Evolutionary conservation across 2,113 vertebrate genomes (phyloP), one percentile per base, ranked within the genome.

Genomic region (Chauna torquata): DNA sequence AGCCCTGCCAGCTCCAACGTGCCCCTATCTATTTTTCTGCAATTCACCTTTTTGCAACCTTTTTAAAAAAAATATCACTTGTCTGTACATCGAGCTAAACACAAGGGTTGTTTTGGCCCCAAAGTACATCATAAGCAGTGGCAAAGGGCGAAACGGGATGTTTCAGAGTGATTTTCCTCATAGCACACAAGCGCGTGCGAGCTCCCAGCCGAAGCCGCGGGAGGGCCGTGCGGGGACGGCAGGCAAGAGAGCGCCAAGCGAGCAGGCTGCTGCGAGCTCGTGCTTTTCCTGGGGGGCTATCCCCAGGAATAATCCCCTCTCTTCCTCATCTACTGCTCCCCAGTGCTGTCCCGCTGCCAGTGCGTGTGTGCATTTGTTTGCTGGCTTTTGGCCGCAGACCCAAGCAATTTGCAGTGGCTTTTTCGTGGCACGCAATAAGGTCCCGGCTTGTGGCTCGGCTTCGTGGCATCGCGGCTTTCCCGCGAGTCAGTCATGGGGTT

Each of bases 351-450:
- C 18, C 4, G 4, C 2, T 13, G 32, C 24, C 32, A 5, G 50
- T 16, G 22, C 25, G 59, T n/a, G 36, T 4, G 24, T 19, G 52
- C 15, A 13, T 15, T 12, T 22, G 17, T 4, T 15, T 42, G 38
- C 38, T 64, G 61, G 54, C 40, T 42, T 30, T 62, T 44, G 6
- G 22, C 49, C 25, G 32, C 3, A 0, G 8, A 4, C 15, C 36
- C 25, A 14, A 61, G 25, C 27, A 11, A 49, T 8, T 14, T 13
- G 52, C 47, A 1, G 1, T 3, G 30, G 45, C 34, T 8, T 55
- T 55, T 19, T 10, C 1, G 66, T 14, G 52, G n/a, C 0, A 3
- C 3, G 5, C 28, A 2, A 4, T 1, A 9, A 58, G 13, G 71
- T 61, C 65, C 88, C 12, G 45, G 15, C 50, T 77, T 4, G 45